Conservation (phyloP, 2,888 invertebrate species). For the Tetragonisca angustula region DNA sequence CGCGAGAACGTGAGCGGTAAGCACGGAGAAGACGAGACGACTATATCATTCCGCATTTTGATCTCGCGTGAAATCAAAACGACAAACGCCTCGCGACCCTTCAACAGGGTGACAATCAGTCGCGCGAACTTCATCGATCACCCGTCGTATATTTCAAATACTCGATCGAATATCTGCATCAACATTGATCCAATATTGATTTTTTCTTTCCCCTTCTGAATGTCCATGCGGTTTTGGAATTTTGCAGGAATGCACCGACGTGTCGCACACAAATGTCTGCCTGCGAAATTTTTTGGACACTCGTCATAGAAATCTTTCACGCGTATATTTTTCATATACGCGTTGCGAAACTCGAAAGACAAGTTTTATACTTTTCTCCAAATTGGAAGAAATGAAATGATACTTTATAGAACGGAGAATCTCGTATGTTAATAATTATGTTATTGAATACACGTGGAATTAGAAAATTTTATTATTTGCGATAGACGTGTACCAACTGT, state of each 20-base stretch:
- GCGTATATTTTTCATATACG: background rate
- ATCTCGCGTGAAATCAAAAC: constrained; percentile 11
- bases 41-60: constrained; percentile 4
- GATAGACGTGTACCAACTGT: too few species aligned
- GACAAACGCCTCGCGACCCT: background rate
- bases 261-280: background rate
- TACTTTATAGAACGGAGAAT: too few species aligned
- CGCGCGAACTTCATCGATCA: background rate
- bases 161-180: constrained; percentile 35
- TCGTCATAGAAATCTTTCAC: background rate
- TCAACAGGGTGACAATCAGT: background rate
- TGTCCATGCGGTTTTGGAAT: background rate
- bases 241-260: background rate
- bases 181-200: constrained; percentile 25
- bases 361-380: too few species aligned
- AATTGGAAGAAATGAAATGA: too few species aligned
- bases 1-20: constrained; percentile 36
- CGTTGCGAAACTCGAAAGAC: too few species aligned
- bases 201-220: background rate
- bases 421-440: too few species aligned
- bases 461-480: too few species aligned
- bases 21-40: constrained; percentile 19
- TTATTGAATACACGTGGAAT: too few species aligned
- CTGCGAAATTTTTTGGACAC: background rate
- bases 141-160: constrained; percentile 22